Percentiles rank a stretch among this genome's conserved stretches.
These are phyloP conservation scores for Blastobasis lacticolella DNA, from an alignment of 2,888 invertebrate species.

Conservation along the genomic window DNA sequence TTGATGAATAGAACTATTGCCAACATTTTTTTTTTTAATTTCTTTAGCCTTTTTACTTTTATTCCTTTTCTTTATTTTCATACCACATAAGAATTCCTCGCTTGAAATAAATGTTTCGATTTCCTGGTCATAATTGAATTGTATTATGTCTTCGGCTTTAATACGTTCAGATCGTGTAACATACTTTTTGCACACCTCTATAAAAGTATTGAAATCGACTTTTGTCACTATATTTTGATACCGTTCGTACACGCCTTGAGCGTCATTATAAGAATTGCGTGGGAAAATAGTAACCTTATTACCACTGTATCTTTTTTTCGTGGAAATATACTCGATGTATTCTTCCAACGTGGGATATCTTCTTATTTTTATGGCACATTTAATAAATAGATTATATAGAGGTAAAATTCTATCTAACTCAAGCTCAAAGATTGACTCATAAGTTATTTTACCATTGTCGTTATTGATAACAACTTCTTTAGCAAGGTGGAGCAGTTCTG, in stretches of 20 bases:
- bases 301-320: slow-evolving; percentile 12
- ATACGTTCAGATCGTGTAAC: neutral
- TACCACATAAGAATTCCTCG: neutral
- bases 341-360: slow-evolving; percentile 4
- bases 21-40: too few relatives aligned
- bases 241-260: slow-evolving; percentile 3
- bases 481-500: too few relatives aligned
- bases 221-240: slow-evolving; percentile 10
- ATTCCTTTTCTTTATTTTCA: too few relatives aligned
- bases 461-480: too few relatives aligned
- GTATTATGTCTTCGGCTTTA: too few relatives aligned
- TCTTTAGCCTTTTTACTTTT: too few relatives aligned
- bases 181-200: slow-evolving; percentile 12
- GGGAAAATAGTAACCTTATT: slow-evolving; percentile 18
- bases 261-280: slow-evolving; percentile 3
- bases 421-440: slow-evolving; percentile 17
- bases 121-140: too few relatives aligned
- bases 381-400: slow-evolving; percentile 14
- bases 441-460: slow-evolving; percentile 4
- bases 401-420: slow-evolving; percentile 20
- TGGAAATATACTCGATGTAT: slow-evolving; percentile 14
- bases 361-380: slow-evolving; percentile 11
- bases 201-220: slow-evolving; percentile 8
- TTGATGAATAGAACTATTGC: too few relatives aligned
- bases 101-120: too few relatives aligned